These are phyloP conservation scores for Atta colombica DNA, from an alignment of 1,140 invertebrate species.

Conservation along the genomic window DNA sequence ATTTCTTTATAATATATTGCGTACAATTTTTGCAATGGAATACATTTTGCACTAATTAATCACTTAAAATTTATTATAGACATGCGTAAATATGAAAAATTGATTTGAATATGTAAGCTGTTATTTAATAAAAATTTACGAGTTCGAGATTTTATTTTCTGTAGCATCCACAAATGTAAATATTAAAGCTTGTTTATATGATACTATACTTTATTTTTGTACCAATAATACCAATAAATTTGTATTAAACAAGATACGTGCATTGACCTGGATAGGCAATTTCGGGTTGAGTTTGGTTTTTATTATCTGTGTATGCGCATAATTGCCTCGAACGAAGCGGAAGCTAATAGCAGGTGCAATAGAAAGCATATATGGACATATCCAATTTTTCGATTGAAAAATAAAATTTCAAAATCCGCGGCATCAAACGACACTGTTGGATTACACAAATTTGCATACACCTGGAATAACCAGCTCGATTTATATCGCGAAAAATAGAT, in stretches of 20 bases:
- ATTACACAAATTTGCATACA: constrained; percentile 47
- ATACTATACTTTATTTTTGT: neutral
- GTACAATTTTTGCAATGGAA: neutral
- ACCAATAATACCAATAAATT: constrained; percentile 35
- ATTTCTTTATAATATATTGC: constrained; percentile 13
- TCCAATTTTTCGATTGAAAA: constrained; percentile 51
- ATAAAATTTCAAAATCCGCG: constrained; percentile 43
- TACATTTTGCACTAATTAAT: constrained; percentile 27
- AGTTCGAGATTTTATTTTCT: neutral
- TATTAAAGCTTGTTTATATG: neutral
- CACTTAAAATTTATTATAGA: constrained; percentile 15
- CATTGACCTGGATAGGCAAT: constrained; percentile 34
- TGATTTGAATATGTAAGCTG: neutral
- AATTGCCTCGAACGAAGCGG: constrained; percentile 15
- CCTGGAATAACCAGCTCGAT: constrained; percentile 26
- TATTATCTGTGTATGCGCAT: constrained; percentile 40
- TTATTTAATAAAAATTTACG: constrained; percentile 21
- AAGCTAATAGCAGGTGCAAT: neutral
- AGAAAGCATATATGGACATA: too few species aligned
- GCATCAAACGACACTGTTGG: neutral
- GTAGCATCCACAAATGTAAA: neutral
- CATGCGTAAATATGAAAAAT: constrained; percentile 4
- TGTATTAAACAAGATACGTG: neutral
- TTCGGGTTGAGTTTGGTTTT: constrained; percentile 31
- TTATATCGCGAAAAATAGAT: constrained; percentile 12